phyloP scores from a whole-genome alignment of 2,797 vertebrate genomes.

The Pipistrellus pygmaeus region DNA sequence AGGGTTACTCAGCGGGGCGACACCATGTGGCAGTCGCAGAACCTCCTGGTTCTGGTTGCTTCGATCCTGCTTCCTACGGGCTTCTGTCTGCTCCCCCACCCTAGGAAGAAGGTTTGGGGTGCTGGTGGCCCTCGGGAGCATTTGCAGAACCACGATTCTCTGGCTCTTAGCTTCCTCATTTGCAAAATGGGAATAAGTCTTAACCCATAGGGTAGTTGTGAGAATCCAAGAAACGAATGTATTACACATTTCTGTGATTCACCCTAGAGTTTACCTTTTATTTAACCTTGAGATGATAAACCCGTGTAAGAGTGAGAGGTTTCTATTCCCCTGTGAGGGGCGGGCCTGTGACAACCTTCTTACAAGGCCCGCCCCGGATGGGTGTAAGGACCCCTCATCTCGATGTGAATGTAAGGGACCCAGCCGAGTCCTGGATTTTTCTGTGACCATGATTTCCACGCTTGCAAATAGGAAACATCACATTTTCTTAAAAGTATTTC shows the following conservation, averaged over 20 bases:
- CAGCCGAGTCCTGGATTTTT: not conserved
- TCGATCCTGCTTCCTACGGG: not conserved
- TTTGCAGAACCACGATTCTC: not conserved
- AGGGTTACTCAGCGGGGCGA: too few species aligned
- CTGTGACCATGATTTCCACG: not conserved
- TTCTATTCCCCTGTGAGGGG: not conserved
- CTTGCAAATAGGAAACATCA: not conserved
- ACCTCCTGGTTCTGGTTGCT: not conserved
- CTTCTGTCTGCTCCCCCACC: not conserved
- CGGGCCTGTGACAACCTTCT: not conserved
- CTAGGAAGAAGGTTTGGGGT: not conserved
- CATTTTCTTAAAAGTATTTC: not conserved
- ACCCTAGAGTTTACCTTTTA: not conserved
- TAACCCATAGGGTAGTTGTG: not conserved
- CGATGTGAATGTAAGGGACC: not conserved
- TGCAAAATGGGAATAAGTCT: not conserved
- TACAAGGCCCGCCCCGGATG: not conserved
- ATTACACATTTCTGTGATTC: not conserved
- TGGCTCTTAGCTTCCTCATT: not conserved
- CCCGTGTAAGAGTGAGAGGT: not conserved
- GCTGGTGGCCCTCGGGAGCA: accelerated
- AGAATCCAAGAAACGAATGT: not conserved
- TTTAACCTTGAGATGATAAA: not conserved
- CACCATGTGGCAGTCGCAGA: not conserved
- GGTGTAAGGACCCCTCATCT: not conserved